Evolutionary conservation across 2,888 invertebrate genomes (phyloP), one percentile per base, ranked within the genome.

Genomic region (Acrobasis consociella): DNA sequence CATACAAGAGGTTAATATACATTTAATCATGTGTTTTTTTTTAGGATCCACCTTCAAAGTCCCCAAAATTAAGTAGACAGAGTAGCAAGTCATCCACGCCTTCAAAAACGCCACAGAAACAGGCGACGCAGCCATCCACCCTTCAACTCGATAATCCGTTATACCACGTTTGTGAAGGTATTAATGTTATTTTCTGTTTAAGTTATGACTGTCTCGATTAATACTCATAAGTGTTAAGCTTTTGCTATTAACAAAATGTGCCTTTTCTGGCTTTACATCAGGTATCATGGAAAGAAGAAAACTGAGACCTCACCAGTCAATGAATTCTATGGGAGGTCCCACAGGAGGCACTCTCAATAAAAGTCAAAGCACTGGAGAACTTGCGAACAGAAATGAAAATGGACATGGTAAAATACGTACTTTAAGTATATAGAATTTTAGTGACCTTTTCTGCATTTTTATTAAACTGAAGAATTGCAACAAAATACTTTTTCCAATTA

Each of bases 131-230:
- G 65, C 84, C 86, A 61, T 86, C 85, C 62, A 91, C 87, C 42
- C 82, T 85, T 66, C 93, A 89, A 71, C 81, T 87, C 67, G 97
- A 97, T 78, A 96, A 97, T 86, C 95, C 96, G 0, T 88, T 97
- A 7, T 96, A 97, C 77, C 97, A 97, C 80, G 95, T 97, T 56
- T 96, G 97, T 77, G 97, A 97, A 89, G 95, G 96, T 91, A 31
- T 31, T n/a, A n/a, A n/a, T n/a, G 2, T 46, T 46, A 46, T 46
- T 46, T 11, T 46, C 2, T 13, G 5, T 46, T 46, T 11, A 13
- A 46, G 46, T 46, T 5, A n/a, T 46, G 11, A 46, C n/a, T 46
- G 46, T n/a, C n/a, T 46, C n/a, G 46, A 46, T n/a, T 46, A 46
- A 46, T n/a, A 46, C 22, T 22, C n/a, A n/a, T 22, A 46, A 7